phyloP scores from a whole-genome alignment of 2,888 invertebrate species.

The Didymodactylos carnosus region DNA sequence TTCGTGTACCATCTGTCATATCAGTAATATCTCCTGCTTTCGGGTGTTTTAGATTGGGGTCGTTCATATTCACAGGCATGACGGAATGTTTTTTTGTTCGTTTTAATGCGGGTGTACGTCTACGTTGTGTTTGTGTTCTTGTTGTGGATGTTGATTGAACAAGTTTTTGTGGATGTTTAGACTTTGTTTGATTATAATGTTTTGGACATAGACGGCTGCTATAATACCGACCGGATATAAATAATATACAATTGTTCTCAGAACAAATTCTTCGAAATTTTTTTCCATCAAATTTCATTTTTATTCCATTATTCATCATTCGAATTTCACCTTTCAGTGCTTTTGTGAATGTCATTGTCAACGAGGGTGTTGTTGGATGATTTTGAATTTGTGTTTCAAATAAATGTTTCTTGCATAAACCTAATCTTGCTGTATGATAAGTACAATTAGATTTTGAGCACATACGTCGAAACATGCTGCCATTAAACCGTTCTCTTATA shows the following conservation, averaged over 20 bases:
- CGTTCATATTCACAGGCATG: no score
- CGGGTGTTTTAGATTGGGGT: not conserved
- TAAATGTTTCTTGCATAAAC: no score
- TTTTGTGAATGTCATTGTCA: no score
- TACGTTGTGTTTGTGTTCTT: not conserved
- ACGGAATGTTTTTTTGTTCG: no score
- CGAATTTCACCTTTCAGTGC: not conserved
- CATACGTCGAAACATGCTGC: no score
- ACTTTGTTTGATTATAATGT: not conserved
- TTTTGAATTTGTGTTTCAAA: no score
- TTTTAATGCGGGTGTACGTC: not conserved
- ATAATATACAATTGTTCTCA: not conserved
- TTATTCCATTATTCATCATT: not conserved
- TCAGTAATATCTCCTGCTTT: not conserved
- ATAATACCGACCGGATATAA: not conserved
- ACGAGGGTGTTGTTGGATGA: no score
- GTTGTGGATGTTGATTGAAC: no score
- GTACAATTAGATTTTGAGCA: no score
- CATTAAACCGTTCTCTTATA: no score
- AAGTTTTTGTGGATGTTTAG: not conserved
- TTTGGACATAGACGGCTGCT: not conserved
- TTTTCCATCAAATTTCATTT: not conserved
- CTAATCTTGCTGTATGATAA: no score
- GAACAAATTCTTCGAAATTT: not conserved
- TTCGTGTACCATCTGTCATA: not conserved